A percentile compares a stretch with the other conserved stretches of the same genome.
Conservation (phyloP, 2,888 invertebrate genomes). For the Meghimatium bilineatum region DNA sequence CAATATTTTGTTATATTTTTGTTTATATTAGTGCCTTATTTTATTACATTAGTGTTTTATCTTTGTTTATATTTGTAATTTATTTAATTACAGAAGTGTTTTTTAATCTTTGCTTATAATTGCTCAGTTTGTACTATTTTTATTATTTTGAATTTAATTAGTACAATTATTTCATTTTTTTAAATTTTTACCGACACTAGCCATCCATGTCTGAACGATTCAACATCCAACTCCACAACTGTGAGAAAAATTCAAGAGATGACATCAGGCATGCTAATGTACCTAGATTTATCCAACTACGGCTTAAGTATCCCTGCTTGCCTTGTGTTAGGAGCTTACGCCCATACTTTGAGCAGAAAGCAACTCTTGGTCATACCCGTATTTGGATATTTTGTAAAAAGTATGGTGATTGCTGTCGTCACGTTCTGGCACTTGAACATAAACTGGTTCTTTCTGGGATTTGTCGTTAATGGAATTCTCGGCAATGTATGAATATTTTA, state of each 20-base stretch:
- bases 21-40: too few relatives aligned
- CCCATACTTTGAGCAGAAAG: constrained; percentile 28
- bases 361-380: constrained; percentile 6
- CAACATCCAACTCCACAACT: background rate
- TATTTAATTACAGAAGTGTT: too few relatives aligned
- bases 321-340: constrained; percentile 22
- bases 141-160: background rate
- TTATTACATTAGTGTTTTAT: too few relatives aligned
- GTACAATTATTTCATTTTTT: background rate
- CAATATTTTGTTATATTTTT: too few relatives aligned
- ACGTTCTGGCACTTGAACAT: constrained; percentile 15
- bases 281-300: constrained; percentile 18
- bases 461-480: constrained; percentile 14
- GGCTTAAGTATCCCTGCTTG: constrained; percentile 16
- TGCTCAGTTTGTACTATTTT: background rate
- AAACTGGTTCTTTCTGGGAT: constrained; percentile 34
- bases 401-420: constrained; percentile 2
- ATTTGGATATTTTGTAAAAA: background rate
- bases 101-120: too few relatives aligned
- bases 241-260: constrained; percentile 18
- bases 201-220: constrained; percentile 16
- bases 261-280: constrained; percentile 16
- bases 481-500: constrained; percentile 27
- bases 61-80: too few relatives aligned
- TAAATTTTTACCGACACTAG: background rate